Base-by-base conservation (phyloP, 1,140 invertebrate species). In the Euborellia annulipes region DNA sequence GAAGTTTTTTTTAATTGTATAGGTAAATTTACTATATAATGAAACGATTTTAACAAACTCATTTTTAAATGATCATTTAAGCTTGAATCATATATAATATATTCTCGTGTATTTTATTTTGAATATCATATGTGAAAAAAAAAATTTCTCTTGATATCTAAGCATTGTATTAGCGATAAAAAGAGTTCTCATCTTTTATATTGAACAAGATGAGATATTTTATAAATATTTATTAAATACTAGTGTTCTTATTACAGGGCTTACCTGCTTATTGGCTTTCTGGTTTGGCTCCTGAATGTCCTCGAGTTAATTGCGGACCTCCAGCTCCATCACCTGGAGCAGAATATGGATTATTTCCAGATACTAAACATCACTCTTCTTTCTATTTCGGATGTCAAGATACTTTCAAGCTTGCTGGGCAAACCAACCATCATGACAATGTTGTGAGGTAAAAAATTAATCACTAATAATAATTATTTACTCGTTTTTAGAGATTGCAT, bases 361-460 rank as follows among this genome's bases (percentile, higher is more conserved):
- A 93, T 56, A 93, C 89, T 0, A 81, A 80, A 60, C 92, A 82
- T 56, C 83, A 90, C 61, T 87, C 87, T 20, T 90, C 80, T 1
- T 96, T 95, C 66, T 90, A 87, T 70, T 96, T 98, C 59, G 87
- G 87, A 27, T 97, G 93, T 60, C 88, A 95, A 67, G 86, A 93
- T 56, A 94, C 91, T 0, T 95, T 95, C 59, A 90, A 87, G 57
- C 62, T 95, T 18, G 89, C 88, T 20, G 91, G 92, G 3, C 87
- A 93, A 68, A 91, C 86, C 0, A 83, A 76, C 27, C 80, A 79
- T 52, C 83, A 89, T 52, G 90, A 96, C 55, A 91, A 92, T 58
- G 80, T 91, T 16, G 89, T 96, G 0, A 76, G 82, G 27, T 65
- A 55, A 43, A 48, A 51, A 20, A 43, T 51, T 19, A 30, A 50